These are phyloP conservation scores for Astur gentilis DNA, from an alignment of 2,113 vertebrate genomes.

Conservation along the genomic window DNA sequence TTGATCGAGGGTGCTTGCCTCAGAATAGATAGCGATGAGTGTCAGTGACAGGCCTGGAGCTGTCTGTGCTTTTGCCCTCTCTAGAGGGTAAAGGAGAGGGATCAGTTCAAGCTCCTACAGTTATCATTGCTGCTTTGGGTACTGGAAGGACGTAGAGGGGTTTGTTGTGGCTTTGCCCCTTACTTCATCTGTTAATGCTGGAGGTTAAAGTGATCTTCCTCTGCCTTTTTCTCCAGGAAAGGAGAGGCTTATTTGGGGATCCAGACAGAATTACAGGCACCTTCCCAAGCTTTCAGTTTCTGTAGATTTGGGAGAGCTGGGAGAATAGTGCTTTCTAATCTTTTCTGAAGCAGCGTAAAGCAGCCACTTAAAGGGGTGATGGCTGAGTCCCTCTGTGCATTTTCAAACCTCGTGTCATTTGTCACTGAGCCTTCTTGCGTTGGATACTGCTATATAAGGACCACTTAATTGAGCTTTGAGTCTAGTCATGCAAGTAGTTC, in stretches of 20 bases:
- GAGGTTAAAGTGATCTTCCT: neutral
- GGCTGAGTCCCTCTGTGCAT: neutral
- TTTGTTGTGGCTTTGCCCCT: neutral
- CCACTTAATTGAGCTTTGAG: neutral
- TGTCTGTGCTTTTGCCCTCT: neutral
- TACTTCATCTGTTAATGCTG: neutral
- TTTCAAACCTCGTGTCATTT: neutral
- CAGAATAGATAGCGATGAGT: constrained; percentile 26
- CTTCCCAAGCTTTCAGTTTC: neutral
- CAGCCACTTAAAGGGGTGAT: neutral
- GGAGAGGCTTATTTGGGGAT: neutral
- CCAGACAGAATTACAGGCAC: neutral
- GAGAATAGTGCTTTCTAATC: neutral
- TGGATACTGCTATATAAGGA: neutral
- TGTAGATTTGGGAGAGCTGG: neutral
- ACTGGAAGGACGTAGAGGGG: neutral
- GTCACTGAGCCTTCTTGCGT: neutral
- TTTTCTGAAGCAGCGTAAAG: neutral
- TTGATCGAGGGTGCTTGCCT: neutral
- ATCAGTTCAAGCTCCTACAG: accelerated
- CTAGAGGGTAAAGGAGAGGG: neutral
- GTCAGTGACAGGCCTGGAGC: neutral
- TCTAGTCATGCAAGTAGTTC: neutral
- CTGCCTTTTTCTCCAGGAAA: neutral
- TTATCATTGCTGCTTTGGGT: neutral